These are phyloP conservation scores for Dryomyza anilis DNA, from an alignment of 2,888 invertebrate genomes.

Conservation along the genomic window DNA sequence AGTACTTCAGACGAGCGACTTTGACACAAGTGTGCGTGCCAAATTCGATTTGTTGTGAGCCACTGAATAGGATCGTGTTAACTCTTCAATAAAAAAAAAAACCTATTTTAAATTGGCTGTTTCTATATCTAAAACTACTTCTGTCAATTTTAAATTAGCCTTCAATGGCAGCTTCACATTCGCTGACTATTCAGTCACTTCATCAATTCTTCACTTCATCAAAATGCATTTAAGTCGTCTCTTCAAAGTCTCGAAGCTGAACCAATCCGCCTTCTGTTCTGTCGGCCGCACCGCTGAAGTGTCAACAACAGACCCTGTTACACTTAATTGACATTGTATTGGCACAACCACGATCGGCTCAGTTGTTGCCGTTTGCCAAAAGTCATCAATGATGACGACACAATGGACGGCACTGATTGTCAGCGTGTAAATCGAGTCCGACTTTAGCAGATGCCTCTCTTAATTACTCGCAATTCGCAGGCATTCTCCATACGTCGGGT, in stretches of 20 bases:
- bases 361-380: background rate
- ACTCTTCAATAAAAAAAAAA: background rate
- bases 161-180: no score
- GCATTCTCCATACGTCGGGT: background rate
- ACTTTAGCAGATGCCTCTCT: slow-evolving; percentile 42
- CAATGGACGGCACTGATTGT: slow-evolving; percentile 42
- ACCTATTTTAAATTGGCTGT: background rate
- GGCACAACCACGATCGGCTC: background rate
- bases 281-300: background rate
- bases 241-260: background rate
- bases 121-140: no score
- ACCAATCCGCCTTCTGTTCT: background rate
- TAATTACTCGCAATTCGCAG: background rate
- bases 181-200: no score
- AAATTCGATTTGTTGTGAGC: slow-evolving; percentile 29
- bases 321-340: slow-evolving; percentile 27
- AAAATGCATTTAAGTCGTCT: slow-evolving; percentile 20
- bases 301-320: slow-evolving; percentile 22
- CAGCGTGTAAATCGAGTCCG: slow-evolving; percentile 38
- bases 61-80: background rate
- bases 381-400: slow-evolving; percentile 6
- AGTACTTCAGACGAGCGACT: no score
- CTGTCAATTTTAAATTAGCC: no score
- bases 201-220: no score
- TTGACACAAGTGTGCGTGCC: slow-evolving; percentile 37